Evolutionary conservation across 2,797 vertebrate genomes (phyloP).

Genomic region (Catamblyrhynchus diadema): DNA sequence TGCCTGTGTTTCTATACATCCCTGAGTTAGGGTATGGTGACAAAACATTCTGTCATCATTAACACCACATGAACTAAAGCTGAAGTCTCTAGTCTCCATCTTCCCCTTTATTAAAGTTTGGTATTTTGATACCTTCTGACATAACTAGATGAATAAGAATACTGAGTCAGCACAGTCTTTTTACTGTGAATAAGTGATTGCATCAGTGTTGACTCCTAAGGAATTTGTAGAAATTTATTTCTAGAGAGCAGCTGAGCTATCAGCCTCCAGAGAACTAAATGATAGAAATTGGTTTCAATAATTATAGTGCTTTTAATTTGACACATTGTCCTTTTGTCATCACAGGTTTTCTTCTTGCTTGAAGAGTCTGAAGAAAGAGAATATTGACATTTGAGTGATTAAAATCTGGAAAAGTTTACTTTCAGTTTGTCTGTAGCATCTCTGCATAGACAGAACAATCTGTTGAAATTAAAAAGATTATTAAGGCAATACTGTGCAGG

Average conservation of each 20-base stretch:
- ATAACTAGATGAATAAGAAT: neutral
- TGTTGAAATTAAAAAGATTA: neutral
- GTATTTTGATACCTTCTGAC: neutral
- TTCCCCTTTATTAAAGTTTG: neutral
- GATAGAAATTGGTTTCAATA: neutral
- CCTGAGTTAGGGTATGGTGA: neutral
- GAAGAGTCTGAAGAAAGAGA: neutral
- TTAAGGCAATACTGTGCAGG: neutral
- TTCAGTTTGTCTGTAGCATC: neutral
- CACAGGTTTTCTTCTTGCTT: neutral
- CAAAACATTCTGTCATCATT: neutral
- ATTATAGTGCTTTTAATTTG: slow-evolving; percentile 27
- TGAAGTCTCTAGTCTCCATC: neutral
- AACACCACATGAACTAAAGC: neutral
- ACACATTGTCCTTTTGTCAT: neutral
- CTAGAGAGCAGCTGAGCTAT: neutral
- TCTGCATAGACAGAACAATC: neutral
- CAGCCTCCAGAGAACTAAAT: neutral
- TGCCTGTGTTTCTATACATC: fast-evolving
- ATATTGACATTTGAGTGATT: neutral
- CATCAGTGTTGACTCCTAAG: neutral
- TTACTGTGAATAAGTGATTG: neutral
- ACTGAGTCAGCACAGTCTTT: neutral
- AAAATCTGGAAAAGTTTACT: neutral
- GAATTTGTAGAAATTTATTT: slow-evolving; percentile 31